Percentiles rank a stretch among this genome's conserved stretches.
Conservation (phyloP, 2,888 invertebrate genomes). For the Heteropelma amictum region DNA sequence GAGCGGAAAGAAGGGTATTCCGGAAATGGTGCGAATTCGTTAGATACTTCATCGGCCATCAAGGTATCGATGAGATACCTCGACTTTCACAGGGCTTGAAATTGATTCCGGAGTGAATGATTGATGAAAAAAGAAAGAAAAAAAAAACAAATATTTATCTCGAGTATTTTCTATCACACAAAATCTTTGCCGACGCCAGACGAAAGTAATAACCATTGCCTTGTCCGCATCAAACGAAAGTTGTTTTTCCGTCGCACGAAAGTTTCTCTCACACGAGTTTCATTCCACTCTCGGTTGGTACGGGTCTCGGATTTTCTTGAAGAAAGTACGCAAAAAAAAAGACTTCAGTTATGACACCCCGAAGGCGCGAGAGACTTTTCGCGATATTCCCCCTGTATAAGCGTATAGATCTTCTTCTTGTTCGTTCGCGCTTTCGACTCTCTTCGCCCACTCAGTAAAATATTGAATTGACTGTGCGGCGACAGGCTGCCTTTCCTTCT, state of each 20-base stretch:
- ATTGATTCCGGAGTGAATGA: slow-evolving; percentile 11
- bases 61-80: background rate
- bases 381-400: slow-evolving; percentile 15
- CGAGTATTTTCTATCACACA: slow-evolving; percentile 1
- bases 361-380: slow-evolving; percentile 50
- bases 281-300: slow-evolving; percentile 14
- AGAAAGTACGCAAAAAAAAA: slow-evolving; percentile 23
- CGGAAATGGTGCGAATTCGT: too few species aligned
- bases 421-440: slow-evolving; percentile 25
- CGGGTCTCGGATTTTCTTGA: slow-evolving; percentile 5
- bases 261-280: slow-evolving; percentile 44
- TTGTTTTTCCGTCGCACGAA: slow-evolving; percentile 50
- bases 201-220: slow-evolving; percentile 50
- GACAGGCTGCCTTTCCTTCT: slow-evolving; percentile 14
- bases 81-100: background rate
- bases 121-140: slow-evolving; percentile 3
- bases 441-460: slow-evolving; percentile 52
- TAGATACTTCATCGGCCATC: too few species aligned
- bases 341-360: slow-evolving; percentile 54
- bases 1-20: too few species aligned
- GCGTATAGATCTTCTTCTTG: background rate
- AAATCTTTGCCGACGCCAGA: slow-evolving; percentile 45
- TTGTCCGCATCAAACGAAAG: slow-evolving; percentile 49
- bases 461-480: slow-evolving; percentile 56
- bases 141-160: slow-evolving; percentile 5